Conservation (phyloP, 2,113 vertebrate species). For the Sceloporus tristichus region DNA sequence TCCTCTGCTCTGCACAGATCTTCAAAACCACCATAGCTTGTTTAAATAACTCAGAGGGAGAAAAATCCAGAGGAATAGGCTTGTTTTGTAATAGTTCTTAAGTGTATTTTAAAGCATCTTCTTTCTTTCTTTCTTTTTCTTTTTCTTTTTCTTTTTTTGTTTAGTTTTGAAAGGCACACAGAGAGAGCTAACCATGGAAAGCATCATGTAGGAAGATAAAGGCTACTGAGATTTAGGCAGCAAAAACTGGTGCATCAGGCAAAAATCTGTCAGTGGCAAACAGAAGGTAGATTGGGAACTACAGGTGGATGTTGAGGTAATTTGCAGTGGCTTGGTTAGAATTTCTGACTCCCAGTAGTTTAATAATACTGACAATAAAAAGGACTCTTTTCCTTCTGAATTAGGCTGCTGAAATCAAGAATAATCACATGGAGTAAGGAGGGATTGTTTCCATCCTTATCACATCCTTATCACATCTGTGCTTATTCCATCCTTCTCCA, state of each 20-base stretch:
- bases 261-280: neutral
- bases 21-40: constrained; percentile 6
- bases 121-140: neutral
- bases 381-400: neutral
- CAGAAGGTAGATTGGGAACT: neutral
- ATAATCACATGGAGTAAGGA: too few relatives aligned
- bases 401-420: neutral
- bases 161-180: neutral
- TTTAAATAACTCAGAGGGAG: neutral
- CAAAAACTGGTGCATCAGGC: neutral
- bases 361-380: neutral
- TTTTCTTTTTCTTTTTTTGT: neutral
- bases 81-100: neutral
- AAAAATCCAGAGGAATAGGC: too few relatives aligned
- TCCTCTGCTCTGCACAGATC: neutral
- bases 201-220: neutral
- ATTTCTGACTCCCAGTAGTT: neutral
- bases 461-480: too few relatives aligned
- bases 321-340: neutral
- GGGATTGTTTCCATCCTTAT: too few relatives aligned
- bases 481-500: too few relatives aligned
- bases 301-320: neutral
- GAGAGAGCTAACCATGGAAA: neutral
- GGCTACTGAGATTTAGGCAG: neutral
- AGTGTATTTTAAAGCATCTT: neutral